Evolutionary conservation across 1,140 invertebrate species (phyloP).

Genomic region (Diuraphis noxia): DNA sequence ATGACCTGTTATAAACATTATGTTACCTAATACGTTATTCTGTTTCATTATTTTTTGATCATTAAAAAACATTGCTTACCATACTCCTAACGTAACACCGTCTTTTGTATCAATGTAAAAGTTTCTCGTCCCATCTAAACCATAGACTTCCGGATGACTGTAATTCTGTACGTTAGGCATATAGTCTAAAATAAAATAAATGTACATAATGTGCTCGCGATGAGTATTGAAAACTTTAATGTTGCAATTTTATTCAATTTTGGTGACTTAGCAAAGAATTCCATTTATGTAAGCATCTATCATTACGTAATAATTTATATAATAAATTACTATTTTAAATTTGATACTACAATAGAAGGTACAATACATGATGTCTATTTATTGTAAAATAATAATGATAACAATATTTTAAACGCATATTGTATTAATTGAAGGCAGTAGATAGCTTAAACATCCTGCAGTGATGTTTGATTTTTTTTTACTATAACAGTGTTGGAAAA

Average conservation of each 20-base stretch:
- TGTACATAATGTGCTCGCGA: not conserved
- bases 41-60: not conserved
- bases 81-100: conserved; percentile 66
- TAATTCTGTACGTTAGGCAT: conserved; percentile 66
- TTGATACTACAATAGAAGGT: not conserved
- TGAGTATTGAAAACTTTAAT: not conserved
- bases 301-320: not conserved
- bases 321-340: not conserved
- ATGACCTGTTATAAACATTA: not conserved
- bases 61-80: conserved; percentile 59
- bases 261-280: not conserved
- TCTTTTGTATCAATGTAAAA: conserved; percentile 73
- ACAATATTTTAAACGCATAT: not conserved
- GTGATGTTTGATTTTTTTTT: not conserved
- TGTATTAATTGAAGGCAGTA: not conserved
- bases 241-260: too few relatives aligned
- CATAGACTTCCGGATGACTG: conserved; percentile 65
- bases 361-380: not conserved
- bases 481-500: too few relatives aligned
- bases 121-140: conserved; percentile 68
- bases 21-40: not conserved
- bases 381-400: not conserved
- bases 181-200: not conserved
- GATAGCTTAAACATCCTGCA: not conserved
- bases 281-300: not conserved